Conservation (phyloP, 2,797 vertebrate species). For the Harpagifer antarcticus region DNA sequence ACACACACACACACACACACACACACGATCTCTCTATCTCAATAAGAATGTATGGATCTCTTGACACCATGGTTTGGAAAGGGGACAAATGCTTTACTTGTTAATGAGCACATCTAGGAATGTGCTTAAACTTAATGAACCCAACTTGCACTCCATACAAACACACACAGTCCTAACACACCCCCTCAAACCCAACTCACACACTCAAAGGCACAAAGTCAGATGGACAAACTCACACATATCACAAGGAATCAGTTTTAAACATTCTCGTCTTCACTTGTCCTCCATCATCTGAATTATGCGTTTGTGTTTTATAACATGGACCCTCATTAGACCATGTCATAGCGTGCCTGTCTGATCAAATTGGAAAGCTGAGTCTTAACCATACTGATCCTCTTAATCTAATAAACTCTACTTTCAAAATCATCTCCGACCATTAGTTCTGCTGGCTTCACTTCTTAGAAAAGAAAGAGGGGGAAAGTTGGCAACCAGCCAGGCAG, state of each 20-base stretch:
- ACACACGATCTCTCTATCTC: not conserved
- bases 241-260: conserved; percentile 63
- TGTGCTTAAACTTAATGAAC: not conserved
- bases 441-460: conserved; percentile 39
- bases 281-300: conserved; percentile 39
- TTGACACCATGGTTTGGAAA: conserved; percentile 8
- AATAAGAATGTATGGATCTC: conserved; percentile 1
- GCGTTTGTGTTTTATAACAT: conserved; percentile 50
- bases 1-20: not conserved
- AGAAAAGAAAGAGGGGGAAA: conserved; percentile 26
- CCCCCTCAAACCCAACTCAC: not conserved
- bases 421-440: conserved; percentile 33
- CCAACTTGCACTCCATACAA: not conserved
- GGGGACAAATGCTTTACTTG: not conserved
- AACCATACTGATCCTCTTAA: conserved; percentile 53
- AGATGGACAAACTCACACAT: conserved; percentile 62
- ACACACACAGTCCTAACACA: not conserved
- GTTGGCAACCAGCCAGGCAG: conserved; percentile 26
- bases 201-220: conserved; percentile 49
- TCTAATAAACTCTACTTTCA: conserved; percentile 38
- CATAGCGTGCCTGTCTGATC: conserved; percentile 36
- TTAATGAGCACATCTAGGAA: not conserved
- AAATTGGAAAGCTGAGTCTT: conserved; percentile 40
- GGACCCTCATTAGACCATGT: conserved; percentile 49
- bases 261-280: conserved; percentile 26